Conservation (phyloP, 2,888 invertebrate species). For the Oxycera nigricornis region DNA sequence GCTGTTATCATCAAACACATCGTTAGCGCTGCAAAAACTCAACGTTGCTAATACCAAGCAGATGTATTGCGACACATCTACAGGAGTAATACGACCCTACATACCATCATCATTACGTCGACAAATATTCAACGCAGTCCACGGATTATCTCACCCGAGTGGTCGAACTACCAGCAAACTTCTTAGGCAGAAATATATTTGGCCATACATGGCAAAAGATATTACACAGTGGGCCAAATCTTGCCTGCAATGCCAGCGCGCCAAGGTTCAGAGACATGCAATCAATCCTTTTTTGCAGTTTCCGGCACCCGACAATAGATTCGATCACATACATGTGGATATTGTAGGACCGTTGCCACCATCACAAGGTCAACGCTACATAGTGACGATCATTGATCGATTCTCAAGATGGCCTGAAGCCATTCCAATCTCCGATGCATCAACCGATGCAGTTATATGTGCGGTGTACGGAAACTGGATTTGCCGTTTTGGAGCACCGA, state of each 20-base stretch:
- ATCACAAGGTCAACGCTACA: not conserved
- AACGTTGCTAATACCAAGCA: not conserved
- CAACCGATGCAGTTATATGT: not conserved
- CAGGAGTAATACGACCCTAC: not conserved
- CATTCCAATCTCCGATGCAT: too few relatives aligned
- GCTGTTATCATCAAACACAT: not conserved
- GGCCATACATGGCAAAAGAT: not conserved
- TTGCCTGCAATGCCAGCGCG: not conserved
- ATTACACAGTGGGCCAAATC: not conserved
- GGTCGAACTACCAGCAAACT: not conserved
- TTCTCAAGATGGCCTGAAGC: not conserved
- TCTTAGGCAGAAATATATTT: not conserved
- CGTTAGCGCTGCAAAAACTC: not conserved
- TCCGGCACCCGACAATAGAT: not conserved
- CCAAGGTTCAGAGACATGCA: not conserved
- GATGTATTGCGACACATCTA: not conserved
- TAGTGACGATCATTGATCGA: not conserved
- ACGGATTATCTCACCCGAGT: not conserved
- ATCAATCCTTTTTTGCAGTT: not conserved
- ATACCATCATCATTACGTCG: not conserved
- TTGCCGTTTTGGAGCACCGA: not conserved
- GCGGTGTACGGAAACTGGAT: not conserved
- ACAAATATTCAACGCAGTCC: too few relatives aligned
- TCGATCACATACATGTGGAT: not conserved
- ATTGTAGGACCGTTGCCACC: not conserved